phyloP scores from a whole-genome alignment of 1,140 invertebrate species.

The Aphelenchoides fujianensis region DNA sequence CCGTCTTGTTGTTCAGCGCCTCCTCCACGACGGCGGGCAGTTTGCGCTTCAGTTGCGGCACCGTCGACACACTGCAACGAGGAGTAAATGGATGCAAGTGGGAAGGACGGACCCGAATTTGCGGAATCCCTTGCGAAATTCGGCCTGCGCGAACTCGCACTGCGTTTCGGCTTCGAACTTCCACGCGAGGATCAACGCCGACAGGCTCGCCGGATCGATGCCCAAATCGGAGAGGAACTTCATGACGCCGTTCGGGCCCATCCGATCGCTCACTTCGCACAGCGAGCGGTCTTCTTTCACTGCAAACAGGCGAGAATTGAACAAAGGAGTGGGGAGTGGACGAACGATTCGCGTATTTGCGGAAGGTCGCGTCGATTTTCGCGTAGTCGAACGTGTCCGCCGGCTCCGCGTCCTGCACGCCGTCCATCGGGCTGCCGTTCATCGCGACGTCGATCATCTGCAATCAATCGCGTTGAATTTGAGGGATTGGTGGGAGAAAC shows the following conservation, averaged over 20 bases:
- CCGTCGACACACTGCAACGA: constrained; percentile 65
- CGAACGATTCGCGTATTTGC: constrained; percentile 75
- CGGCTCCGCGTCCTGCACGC: too few relatives aligned
- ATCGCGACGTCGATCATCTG: background rate
- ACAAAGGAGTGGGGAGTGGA: background rate
- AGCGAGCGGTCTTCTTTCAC: constrained; percentile 12
- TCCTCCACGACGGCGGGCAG: constrained; percentile 75
- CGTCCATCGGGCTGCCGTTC: too few relatives aligned
- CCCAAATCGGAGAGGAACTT: constrained; percentile 87
- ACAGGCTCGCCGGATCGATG: constrained; percentile 83
- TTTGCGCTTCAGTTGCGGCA: constrained; percentile 88
- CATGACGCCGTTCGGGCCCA: constrained; percentile 89
- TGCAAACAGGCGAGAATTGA: constrained; percentile 24
- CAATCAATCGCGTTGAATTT: background rate
- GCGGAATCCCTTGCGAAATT: constrained; percentile 86
- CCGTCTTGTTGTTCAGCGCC: constrained; percentile 79
- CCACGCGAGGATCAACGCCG: constrained; percentile 94
- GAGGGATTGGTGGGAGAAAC: too few relatives aligned
- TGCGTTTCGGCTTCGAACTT: constrained; percentile 93
- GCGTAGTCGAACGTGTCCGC: constrained; percentile 1
- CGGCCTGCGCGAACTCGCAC: constrained; percentile 91
- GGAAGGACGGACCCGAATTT: constrained; percentile 74
- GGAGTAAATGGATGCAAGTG: constrained; percentile 5
- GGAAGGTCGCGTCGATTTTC: constrained; percentile 82
- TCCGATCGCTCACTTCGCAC: constrained; percentile 72